A percentile compares a stretch with the other conserved stretches of the same genome.
phyloP scores from a whole-genome alignment of 2,888 invertebrate genomes.

The Euzophera pinguis region DNA sequence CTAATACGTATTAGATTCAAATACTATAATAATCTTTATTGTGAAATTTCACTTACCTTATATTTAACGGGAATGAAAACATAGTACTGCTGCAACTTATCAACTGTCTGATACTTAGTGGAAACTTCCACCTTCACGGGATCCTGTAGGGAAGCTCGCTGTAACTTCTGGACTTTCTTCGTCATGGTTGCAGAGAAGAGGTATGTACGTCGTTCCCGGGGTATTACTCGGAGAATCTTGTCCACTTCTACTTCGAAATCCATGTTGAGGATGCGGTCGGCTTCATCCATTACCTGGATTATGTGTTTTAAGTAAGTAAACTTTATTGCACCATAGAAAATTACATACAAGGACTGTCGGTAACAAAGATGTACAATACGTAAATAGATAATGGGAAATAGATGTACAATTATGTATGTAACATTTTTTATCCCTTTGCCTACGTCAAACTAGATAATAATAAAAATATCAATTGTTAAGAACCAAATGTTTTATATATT shows the following conservation, averaged over 20 bases:
- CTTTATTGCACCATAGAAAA: too few species aligned
- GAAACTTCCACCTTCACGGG: constrained; percentile 98
- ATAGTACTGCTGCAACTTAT: constrained; percentile 96
- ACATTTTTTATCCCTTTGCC: too few species aligned
- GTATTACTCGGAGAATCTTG: constrained; percentile 94
- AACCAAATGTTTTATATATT: too few species aligned
- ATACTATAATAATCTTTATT: too few species aligned
- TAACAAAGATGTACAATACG: too few species aligned
- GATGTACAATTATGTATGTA: too few species aligned
- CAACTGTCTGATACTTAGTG: constrained; percentile 98
- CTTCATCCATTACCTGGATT: constrained; percentile 97
- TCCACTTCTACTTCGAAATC: constrained; percentile 99
- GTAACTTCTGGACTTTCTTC: constrained; percentile 95
- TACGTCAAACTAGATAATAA: too few species aligned
- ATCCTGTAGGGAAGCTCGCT: constrained; percentile 95
- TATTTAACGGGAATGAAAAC: constrained; percentile 97
- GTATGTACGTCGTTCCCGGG: constrained; percentile 93
- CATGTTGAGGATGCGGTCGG: constrained; percentile 98
- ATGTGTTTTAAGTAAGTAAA: too few species aligned
- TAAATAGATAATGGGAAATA: too few species aligned
- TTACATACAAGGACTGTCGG: too few species aligned
- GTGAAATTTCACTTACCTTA: constrained; percentile 81
- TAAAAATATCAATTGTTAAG: not conserved
- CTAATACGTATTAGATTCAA: too few species aligned
- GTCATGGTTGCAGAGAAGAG: constrained; percentile 99